Evolutionary conservation across 2,797 vertebrate genomes (phyloP), one percentile per base, ranked within the genome.

Genomic region (Yasuhikotakia modesta): DNA sequence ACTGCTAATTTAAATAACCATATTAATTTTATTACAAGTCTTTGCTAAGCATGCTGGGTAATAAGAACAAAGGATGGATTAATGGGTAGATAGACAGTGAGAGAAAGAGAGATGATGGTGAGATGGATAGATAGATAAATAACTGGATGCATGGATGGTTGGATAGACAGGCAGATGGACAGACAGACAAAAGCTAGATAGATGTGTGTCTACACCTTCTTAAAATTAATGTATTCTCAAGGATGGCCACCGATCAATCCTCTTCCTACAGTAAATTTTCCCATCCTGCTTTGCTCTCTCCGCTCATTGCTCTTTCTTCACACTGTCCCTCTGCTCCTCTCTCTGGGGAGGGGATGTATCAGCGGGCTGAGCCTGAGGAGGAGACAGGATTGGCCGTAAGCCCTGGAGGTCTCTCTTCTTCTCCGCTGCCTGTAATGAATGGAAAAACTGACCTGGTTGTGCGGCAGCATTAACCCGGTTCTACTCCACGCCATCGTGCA

Each of bases 181-280:
- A 5, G 16, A n/a, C 11, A 48, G 8, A 58, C 6, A 0, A 13
- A 0, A 8, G 46, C 12, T 2, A 35, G 35, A 35, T 35, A 7
- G 1, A 35, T 35, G 4, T 35, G 5, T 35, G 2, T 35, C 35
- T 35, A 35, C 35, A 35, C 35, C 35, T 35, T 35, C 5, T 35
- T n/a, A n/a, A n/a, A 35, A 35, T 35, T 35, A 32, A 35, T 24
- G 5, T 3, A 5, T 24, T 66, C 39, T 64, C 11, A 13, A 45
- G 45, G 45, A 21, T 66, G 21, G 19, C 24, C 19, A 21, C 75
- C 88, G 86, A 35, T 35, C 35, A 7, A 91, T 90, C 83, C 82
- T 76, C 48, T 81, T 85, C 84, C 79, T 35, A 35, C 35, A 35
- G 35, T 81, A 81, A 84, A 87, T 83, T 82, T n/a, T 11, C 72